Base-by-base conservation (phyloP, 2,888 invertebrate genomes). In the Myathropa florea region DNA sequence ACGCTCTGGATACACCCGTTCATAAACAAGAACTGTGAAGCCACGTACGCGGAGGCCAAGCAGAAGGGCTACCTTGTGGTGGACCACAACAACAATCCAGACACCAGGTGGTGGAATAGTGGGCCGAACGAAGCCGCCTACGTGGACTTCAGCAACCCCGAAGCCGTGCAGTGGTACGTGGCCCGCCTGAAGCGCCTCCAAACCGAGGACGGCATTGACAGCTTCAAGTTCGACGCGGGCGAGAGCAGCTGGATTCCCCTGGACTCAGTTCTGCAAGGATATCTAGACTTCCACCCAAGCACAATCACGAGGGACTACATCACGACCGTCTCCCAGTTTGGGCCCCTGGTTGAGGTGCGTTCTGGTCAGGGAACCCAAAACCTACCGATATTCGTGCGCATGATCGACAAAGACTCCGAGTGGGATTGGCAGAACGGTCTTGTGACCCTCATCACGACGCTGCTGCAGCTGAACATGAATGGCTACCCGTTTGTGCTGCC, bases 1-100 rank as follows among this genome's bases (percentile, higher is more conserved):
- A 95, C 97, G 0, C 93, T 97, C 4, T 98, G 97, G 97, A 94
- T 96, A 64, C 97, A 97, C 94, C 97, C 97, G 0, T 98, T 98
- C 91, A 95, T 97, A 23, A 96, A 97, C 90, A 93, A 94, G 87
- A 95, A 94, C 73, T 97, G 97, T 89, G 93, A 94, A 1, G 94
- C 94, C 0, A 94, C 94, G 90, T 95, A 95, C 88, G 91, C 93
- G 0, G 93, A 94, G 6, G 95, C 95, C 55, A 91, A 93, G 53
- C 91, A 93, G 0, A 94, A 94, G 75, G 95, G 94, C 1, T 94
- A 92, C 82, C 91, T 94, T 71, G 93, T 94, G 7, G 89, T 92
- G 68, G 92, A 93, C 89, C 91, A 92, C 4, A 88, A 90, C 1
- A 93, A 93, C 10, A 92, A 92, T 53, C 90, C 92, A 1, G 93